phyloP scores from a whole-genome alignment of 2,888 invertebrate genomes.

The Drosophila paramelanica region DNA sequence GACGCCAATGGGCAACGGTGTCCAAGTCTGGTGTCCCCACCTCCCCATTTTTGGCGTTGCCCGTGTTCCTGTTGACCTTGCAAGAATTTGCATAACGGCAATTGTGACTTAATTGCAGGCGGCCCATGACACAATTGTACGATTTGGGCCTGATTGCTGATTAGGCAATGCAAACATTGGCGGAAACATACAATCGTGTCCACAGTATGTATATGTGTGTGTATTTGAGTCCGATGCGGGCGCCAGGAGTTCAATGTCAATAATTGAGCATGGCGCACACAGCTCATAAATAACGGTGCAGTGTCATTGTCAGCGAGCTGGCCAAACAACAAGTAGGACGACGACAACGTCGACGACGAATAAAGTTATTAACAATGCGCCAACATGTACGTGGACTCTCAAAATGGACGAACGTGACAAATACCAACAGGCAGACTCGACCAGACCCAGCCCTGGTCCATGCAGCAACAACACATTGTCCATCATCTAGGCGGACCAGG shows the following conservation, averaged over 20 bases:
- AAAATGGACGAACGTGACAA: constrained; percentile 84
- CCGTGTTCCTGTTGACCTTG: constrained; percentile 68
- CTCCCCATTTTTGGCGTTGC: constrained; percentile 34
- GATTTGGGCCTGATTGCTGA: constrained; percentile 70
- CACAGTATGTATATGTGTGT: constrained; percentile 22
- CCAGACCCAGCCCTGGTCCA: constrained; percentile 23
- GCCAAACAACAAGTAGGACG: constrained; percentile 71
- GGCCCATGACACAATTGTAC: constrained; percentile 62
- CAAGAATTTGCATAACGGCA: constrained; percentile 72
- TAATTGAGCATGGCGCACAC: constrained; percentile 76
- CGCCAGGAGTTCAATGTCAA: constrained; percentile 72
- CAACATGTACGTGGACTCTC: constrained; percentile 81
- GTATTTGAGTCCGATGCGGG: constrained; percentile 49
- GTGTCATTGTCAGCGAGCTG: constrained; percentile 67
- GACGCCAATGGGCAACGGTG: constrained; percentile 2
- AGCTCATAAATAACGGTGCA: constrained; percentile 80
- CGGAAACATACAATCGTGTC: constrained; percentile 28
- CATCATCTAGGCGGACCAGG: constrained; percentile 56
- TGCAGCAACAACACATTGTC: constrained; percentile 64
- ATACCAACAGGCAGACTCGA: constrained; percentile 66
- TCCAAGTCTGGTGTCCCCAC: constrained; percentile 18
- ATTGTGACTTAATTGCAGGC: constrained; percentile 75
- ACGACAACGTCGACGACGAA: constrained; percentile 54
- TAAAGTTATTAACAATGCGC: constrained; percentile 83
- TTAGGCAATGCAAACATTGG: constrained; percentile 60